Percentiles rank a stretch among this genome's conserved stretches.
Evolutionary conservation across 1,140 invertebrate genomes (phyloP).

Genomic region (Heliconius eleuchia): DNA sequence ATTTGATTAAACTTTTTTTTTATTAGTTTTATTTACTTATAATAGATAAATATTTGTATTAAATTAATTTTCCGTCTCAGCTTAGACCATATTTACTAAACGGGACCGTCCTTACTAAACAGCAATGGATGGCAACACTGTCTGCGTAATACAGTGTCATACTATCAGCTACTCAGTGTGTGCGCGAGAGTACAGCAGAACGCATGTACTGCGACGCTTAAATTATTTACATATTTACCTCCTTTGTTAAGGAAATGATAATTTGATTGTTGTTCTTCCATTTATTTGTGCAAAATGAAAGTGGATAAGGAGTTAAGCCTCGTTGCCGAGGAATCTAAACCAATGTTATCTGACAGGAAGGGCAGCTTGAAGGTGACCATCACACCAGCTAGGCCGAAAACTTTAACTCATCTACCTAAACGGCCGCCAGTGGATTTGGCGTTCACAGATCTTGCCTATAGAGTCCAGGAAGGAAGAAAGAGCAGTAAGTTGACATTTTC

Average conservation of each 20-base stretch:
- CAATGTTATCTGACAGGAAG: conserved; percentile 79
- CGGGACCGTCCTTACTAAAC: background rate
- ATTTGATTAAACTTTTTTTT: no score
- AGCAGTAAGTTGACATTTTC: conserved; percentile 85
- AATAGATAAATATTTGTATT: no score
- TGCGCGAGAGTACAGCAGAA: conserved; percentile 51
- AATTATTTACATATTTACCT: conserved; percentile 22
- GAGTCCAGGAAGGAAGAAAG: conserved; percentile 90
- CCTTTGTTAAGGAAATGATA: conserved; percentile 64
- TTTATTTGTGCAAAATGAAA: conserved; percentile 61
- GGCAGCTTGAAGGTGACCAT: conserved; percentile 84
- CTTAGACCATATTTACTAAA: background rate
- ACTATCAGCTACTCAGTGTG: conserved; percentile 43
- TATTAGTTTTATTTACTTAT: no score
- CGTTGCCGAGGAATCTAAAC: conserved; percentile 64
- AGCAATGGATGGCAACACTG: background rate
- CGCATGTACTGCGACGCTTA: conserved; percentile 43
- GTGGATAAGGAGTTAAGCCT: conserved; percentile 64
- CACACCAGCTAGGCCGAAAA: conserved; percentile 86
- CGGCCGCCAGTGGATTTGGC: conserved; percentile 93
- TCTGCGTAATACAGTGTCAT: conserved; percentile 43
- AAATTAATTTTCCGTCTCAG: no score
- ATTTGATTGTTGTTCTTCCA: conserved; percentile 46
- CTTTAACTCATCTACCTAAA: conserved; percentile 90
- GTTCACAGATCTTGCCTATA: conserved; percentile 92